Evolutionary conservation across 1,140 invertebrate genomes (phyloP).

Genomic region (Diabrotica virgifera): DNA sequence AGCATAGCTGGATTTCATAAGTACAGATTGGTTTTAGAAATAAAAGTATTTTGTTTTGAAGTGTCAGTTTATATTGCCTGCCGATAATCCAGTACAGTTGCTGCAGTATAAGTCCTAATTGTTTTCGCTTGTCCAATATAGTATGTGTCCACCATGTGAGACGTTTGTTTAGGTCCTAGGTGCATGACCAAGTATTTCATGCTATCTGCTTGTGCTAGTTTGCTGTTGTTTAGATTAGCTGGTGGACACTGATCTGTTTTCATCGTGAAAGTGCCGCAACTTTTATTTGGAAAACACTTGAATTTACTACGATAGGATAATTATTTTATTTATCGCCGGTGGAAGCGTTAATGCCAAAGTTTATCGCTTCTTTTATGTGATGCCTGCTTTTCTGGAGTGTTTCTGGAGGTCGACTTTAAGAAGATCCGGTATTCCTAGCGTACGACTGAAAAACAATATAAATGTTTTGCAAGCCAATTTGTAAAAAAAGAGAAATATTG

Average conservation of each 20-base stretch:
- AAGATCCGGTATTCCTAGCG: no score
- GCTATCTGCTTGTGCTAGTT: no score
- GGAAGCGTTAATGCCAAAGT: slow-evolving; percentile 5
- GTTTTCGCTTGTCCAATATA: not conserved
- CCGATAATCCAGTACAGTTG: not conserved
- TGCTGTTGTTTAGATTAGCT: no score
- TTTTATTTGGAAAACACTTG: slow-evolving; percentile 22
- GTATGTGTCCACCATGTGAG: no score
- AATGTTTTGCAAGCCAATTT: no score
- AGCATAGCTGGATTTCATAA: not conserved
- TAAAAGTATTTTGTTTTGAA: not conserved
- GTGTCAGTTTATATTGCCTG: not conserved
- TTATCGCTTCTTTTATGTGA: slow-evolving; percentile 13
- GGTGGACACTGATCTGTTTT: no score
- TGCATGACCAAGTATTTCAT: no score
- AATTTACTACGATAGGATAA: slow-evolving; percentile 19
- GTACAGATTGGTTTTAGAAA: not conserved
- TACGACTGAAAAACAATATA: no score
- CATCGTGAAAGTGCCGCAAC: no score
- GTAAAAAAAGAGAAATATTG: no score
- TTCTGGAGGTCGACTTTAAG: not conserved
- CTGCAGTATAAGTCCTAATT: not conserved
- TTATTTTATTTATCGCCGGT: slow-evolving; percentile 20
- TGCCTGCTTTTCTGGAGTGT: not conserved
- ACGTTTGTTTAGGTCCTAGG: no score